phyloP scores from a whole-genome alignment of 1,140 invertebrate species.

The Achroia grisella region DNA sequence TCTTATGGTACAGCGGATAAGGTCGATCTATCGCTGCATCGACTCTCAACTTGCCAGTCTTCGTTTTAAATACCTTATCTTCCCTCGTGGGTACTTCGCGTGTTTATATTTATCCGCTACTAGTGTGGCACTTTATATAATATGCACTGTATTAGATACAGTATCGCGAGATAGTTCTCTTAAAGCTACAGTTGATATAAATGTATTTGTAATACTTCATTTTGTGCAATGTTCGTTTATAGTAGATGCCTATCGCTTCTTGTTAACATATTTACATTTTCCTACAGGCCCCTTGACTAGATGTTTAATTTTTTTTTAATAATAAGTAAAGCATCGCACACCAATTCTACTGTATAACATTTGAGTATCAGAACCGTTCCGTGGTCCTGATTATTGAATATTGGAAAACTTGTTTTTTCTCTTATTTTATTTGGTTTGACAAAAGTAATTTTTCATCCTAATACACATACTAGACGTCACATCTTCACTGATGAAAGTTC shows the following conservation, averaged over 20 bases:
- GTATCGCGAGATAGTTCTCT: constrained; percentile 48
- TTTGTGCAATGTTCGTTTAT: constrained; percentile 44
- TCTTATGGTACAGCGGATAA: not conserved
- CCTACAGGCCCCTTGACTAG: constrained; percentile 37
- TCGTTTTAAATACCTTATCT: constrained; percentile 2
- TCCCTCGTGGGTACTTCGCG: constrained; percentile 1
- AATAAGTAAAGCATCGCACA: constrained; percentile 1
- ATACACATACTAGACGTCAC: too few species aligned
- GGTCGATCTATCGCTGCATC: not conserved
- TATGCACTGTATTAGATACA: constrained; percentile 62
- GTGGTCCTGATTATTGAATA: too few species aligned
- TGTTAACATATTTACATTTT: constrained; percentile 32
- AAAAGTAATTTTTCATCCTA: too few species aligned
- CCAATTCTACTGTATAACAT: constrained; percentile 1
- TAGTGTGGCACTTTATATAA: constrained; percentile 47
- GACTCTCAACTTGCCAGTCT: not conserved
- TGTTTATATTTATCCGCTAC: constrained; percentile 12
- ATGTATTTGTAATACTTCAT: constrained; percentile 61
- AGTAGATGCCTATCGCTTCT: constrained; percentile 4
- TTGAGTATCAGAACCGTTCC: too few species aligned
- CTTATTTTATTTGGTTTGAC: too few species aligned
- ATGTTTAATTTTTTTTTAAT: constrained; percentile 22
- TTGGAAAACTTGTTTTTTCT: too few species aligned
- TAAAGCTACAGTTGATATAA: constrained; percentile 67
- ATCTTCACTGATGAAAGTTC: too few species aligned